phyloP scores from a whole-genome alignment of 2,113 vertebrate species.

The Cyprinodon variegatus region DNA sequence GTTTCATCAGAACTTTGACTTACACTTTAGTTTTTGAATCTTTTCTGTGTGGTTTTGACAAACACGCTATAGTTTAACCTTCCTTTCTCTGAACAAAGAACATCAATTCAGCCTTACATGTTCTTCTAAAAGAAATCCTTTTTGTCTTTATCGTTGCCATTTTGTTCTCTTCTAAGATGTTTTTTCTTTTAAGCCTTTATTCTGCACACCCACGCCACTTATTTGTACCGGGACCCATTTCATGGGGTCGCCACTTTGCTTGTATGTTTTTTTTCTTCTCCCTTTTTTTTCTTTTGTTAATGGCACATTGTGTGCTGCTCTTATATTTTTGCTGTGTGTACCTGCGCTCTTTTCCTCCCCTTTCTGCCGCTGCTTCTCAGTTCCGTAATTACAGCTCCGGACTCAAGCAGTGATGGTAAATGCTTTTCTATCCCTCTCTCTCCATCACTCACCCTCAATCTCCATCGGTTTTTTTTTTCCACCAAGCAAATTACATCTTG shows the following conservation, averaged over 20 bases:
- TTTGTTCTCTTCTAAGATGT: slow-evolving; percentile 12
- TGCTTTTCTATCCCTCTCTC: slow-evolving; percentile 77
- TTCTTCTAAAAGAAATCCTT: slow-evolving; percentile 17
- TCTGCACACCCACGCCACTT: slow-evolving; percentile 27
- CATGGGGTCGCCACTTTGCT: slow-evolving; percentile 45
- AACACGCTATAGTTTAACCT: slow-evolving; percentile 6
- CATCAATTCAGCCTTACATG: slow-evolving; percentile 17
- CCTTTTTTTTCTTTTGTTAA: slow-evolving; percentile 56
- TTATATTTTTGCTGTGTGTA: slow-evolving; percentile 42
- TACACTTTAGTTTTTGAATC: slow-evolving; percentile 2
- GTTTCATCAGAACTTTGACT: neutral
- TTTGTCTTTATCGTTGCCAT: slow-evolving; percentile 21
- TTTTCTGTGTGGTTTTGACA: neutral
- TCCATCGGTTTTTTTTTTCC: slow-evolving; percentile 69
- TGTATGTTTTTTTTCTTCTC: slow-evolving; percentile 43
- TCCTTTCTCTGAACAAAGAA: slow-evolving; percentile 16
- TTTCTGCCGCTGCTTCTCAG: slow-evolving; percentile 61
- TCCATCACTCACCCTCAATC: slow-evolving; percentile 63
- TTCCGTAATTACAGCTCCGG: slow-evolving; percentile 83
- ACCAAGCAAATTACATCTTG: slow-evolving; percentile 80
- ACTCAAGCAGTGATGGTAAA: slow-evolving; percentile 84
- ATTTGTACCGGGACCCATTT: slow-evolving; percentile 46
- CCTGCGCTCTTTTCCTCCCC: slow-evolving; percentile 53
- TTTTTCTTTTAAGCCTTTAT: slow-evolving; percentile 1
- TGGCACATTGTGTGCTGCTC: slow-evolving; percentile 53